Evolutionary conservation across 2,888 invertebrate genomes (phyloP), one percentile per base, ranked within the genome.

Genomic region (Caenorhabditis sp.): DNA sequence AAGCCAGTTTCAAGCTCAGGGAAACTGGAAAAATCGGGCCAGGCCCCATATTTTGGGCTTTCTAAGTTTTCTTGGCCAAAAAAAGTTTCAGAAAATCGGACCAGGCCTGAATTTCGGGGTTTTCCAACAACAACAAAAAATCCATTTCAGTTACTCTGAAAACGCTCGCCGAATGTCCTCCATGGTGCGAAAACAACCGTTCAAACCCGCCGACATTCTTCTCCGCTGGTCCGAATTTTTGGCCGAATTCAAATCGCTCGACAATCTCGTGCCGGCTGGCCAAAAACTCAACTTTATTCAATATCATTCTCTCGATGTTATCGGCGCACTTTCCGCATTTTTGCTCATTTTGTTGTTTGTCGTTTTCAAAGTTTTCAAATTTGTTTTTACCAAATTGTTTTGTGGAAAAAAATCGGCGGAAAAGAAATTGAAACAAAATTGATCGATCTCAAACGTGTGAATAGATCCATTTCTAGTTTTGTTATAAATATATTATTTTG

Each of bases 171-270:
- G 76, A 8, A 60, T 83, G 19, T 66, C 72, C 5, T 66, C 65
- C 51, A 83, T 83, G 83, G 79, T 81, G 12, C 66, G 69, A 14
- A 58, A 73, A 8, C 79, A 82, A 64, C 83, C 83, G 3, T 64
- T 81, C 17, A 74, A 78, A 23, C 66, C 81, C 1, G 77, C 77
- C 51, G 71, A 76, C 58, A 74, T 79, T 24, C 78, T 83, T 23
- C 68, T 81, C 6, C 60, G 62, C 51, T 83, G 81, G 81, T 77
- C 83, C 0, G 81, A 79, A 55, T 80, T 83, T 58, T 55, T 80
- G 21, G 83, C 81, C 12, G 76, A 81, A 66, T 81, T 81, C 77
- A 79, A 81, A 58, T 49, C 60, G 17, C 68, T 79, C 8, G 79
- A 79, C 19, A 79, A 77, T 37, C 53, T 79, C 66, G 62, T 58